These are phyloP conservation scores for Ondatra zibethicus DNA, from an alignment of 2,113 vertebrate species.

Conservation along the genomic window DNA sequence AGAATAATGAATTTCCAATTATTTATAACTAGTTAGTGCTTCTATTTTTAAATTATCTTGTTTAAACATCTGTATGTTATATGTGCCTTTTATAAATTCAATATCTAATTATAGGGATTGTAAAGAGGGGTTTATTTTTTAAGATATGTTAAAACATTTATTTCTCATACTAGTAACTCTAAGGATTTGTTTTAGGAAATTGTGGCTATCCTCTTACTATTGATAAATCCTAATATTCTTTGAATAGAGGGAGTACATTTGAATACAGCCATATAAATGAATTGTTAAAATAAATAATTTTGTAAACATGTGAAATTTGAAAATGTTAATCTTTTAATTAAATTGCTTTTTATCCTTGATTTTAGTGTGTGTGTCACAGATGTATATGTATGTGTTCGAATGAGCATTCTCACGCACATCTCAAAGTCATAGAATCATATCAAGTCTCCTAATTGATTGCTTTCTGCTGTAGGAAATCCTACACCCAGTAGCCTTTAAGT, in stretches of 20 bases:
- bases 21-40: constrained; percentile 66
- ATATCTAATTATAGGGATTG: constrained; percentile 71
- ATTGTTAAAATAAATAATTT: constrained; percentile 47
- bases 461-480: background rate
- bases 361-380: background rate
- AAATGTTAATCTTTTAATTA: background rate
- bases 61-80: constrained; percentile 66
- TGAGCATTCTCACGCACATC: background rate
- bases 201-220: background rate
- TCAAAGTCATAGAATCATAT: background rate
- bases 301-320: background rate
- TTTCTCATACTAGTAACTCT: background rate
- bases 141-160: constrained; percentile 43
- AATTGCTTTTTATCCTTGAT: background rate
- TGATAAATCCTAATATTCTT: background rate
- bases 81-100: constrained; percentile 35
- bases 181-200: background rate
- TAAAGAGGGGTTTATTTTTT: constrained; percentile 57
- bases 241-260: background rate
- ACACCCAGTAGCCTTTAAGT: too few species aligned
- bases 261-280: background rate
- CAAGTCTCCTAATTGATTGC: background rate
- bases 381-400: too few species aligned
- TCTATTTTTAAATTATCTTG: constrained; percentile 73
- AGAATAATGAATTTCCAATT: constrained; percentile 67